Base-by-base conservation (phyloP, 2,113 vertebrate genomes). In the Dipodomys stephensi region DNA sequence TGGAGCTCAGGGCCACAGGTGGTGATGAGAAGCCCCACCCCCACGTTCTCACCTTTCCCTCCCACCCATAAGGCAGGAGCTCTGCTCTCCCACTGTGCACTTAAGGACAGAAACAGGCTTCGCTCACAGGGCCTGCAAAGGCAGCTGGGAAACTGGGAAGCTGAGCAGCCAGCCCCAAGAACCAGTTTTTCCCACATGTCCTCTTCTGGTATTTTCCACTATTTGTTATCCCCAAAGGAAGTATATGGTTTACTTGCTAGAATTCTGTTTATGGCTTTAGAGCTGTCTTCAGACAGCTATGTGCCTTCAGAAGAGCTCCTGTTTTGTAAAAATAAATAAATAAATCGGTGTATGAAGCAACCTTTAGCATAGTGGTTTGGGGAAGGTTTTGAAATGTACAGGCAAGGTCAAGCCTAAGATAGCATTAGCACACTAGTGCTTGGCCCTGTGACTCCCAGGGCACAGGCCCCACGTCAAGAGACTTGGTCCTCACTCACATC, bases 291-390 rank as follows among this genome's bases (percentile, higher is more conserved):
- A 90, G 69, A 74, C 57, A 67, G 94, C 82, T 74, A 82, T 0
- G 0, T 30, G 30, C 19, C 83, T 88, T 88, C 80, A 83, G 88
- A 95, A 88, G 79, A 62, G 78, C 65, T 87, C 60, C 80, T 72
- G 25, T 35, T 32, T 73, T 68, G 49, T 53, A 53, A 53, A 11
- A 53, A 53, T 53, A 53, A 53, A 39, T 69, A 32, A 84, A 78
- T 49, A 12, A 90, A 95, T 93, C 95, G 82, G 92, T 92, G 67
- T 49, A 64, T 20, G 64, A 72, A 67, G 46, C 20, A 46, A 49
- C 71, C 30, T 44, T 35, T 15, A 22, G 39, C 77, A 23, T 78
- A 64, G 83, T 76, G 86, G 74, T 78, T 89, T 69, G 57, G 30
- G 27, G n/a, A 89, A 85, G 28, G 46, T 46, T 83, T 25, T 32